Evolutionary conservation across 1,140 invertebrate species (phyloP).

Genomic region (Drepana arcuata): DNA sequence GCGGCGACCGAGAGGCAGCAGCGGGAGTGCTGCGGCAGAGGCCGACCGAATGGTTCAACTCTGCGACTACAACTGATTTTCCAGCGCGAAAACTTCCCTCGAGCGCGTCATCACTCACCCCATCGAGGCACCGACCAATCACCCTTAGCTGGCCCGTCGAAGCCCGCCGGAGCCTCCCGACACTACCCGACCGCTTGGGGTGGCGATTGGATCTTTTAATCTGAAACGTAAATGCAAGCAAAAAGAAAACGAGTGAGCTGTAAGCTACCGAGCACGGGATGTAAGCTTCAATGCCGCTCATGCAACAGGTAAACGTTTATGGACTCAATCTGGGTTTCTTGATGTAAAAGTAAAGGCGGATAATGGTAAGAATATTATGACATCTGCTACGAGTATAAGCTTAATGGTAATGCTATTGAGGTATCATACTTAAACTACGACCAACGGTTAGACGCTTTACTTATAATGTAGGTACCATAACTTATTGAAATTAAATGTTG

Average conservation of each 20-base stretch:
- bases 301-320: conserved; percentile 60
- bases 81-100: conserved; percentile 67
- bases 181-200: conserved; percentile 36
- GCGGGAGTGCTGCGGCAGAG: conserved; percentile 14
- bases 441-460: no score
- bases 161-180: conserved; percentile 38
- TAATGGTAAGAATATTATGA: no score
- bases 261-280: conserved; percentile 47
- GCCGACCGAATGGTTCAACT: conserved; percentile 41
- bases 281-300: conserved; percentile 31
- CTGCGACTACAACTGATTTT: conserved; percentile 60
- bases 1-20: conserved; percentile 16
- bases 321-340: conserved; percentile 4
- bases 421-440: no score
- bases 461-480: no score
- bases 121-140: conserved; percentile 46
- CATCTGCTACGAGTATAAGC: no score
- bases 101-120: conserved; percentile 64
- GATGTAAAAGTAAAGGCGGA: no score
- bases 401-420: no score
- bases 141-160: conserved; percentile 21
- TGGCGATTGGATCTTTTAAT: conserved; percentile 69
- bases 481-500: no score
- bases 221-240: conserved; percentile 68
- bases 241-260: conserved; percentile 60